phyloP scores from a whole-genome alignment of 2,888 invertebrate species.

The Caradrina clavipalpis region DNA sequence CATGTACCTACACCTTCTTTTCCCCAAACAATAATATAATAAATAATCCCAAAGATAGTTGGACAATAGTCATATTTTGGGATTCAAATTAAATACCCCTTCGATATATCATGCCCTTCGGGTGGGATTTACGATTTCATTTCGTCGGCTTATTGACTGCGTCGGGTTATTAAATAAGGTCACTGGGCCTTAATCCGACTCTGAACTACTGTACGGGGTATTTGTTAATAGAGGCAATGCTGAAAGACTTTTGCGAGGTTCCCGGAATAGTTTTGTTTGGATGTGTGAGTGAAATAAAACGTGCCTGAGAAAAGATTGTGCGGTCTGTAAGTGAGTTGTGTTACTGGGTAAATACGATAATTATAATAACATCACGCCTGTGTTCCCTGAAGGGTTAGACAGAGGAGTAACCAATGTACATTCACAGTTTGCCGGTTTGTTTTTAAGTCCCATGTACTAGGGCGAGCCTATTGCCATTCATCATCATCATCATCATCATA shows the following conservation, averaged over 20 bases:
- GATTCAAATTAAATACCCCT: slow-evolving; percentile 63
- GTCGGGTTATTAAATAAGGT: slow-evolving; percentile 72
- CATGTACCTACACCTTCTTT: background rate
- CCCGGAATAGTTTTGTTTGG: slow-evolving; percentile 3
- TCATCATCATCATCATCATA: too few relatives aligned
- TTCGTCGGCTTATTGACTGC: slow-evolving; percentile 73
- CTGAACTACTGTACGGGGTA: slow-evolving; percentile 57
- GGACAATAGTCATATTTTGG: slow-evolving; percentile 59
- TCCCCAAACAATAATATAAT: slow-evolving; percentile 31
- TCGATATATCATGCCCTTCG: slow-evolving; percentile 65
- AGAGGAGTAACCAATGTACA: too few relatives aligned
- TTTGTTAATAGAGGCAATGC: slow-evolving; percentile 60
- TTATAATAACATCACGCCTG: too few relatives aligned
- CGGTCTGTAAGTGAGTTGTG: background rate
- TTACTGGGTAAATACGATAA: background rate
- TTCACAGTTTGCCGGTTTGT: too few relatives aligned
- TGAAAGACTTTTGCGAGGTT: slow-evolving; percentile 32
- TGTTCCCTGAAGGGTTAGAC: too few relatives aligned
- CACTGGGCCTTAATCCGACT: slow-evolving; percentile 64
- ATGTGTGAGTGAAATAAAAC: slow-evolving; percentile 18
- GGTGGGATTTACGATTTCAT: slow-evolving; percentile 71
- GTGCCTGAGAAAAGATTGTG: background rate
- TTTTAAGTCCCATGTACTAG: too few relatives aligned
- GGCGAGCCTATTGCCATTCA: too few relatives aligned
- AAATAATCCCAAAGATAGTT: slow-evolving; percentile 50